phyloP scores from a whole-genome alignment of 2,113 vertebrate genomes.

The Smithornis capensis region DNA sequence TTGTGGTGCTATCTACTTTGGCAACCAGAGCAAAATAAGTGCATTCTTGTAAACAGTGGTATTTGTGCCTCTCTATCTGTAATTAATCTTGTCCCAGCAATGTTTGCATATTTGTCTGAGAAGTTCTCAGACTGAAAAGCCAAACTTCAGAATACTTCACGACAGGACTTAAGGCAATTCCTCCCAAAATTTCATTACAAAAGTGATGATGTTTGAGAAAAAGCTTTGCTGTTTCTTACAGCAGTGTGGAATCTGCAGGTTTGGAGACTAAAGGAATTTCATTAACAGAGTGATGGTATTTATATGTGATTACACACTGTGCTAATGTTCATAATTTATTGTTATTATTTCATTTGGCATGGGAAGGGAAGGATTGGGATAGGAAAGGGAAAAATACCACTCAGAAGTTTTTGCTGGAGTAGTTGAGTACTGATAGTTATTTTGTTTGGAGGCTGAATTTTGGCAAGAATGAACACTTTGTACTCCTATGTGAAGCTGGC shows the following conservation, averaged over 20 bases:
- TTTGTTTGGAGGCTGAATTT: neutral
- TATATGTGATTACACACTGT: neutral
- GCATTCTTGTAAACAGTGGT: neutral
- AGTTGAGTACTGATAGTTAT: neutral
- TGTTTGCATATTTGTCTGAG: neutral
- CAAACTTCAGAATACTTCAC: neutral
- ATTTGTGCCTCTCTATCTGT: neutral
- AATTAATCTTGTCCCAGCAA: neutral
- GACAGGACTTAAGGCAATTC: neutral
- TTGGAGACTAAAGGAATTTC: neutral
- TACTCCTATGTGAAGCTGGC: neutral
- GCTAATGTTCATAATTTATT: neutral
- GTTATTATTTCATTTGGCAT: neutral
- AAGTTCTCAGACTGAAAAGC: neutral
- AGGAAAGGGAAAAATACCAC: neutral
- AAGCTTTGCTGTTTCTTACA: neutral
- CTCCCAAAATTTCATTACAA: neutral
- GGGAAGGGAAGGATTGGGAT: neutral
- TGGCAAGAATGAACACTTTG: neutral
- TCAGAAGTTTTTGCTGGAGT: neutral
- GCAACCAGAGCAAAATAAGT: neutral
- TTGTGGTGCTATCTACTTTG: neutral
- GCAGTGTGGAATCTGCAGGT: neutral
- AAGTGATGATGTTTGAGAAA: neutral
- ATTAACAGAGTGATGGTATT: neutral